Base-by-base conservation (phyloP, 30 jellyfish, hydroid and myxozoan genomes). In the Turritopsis rubra region DNA sequence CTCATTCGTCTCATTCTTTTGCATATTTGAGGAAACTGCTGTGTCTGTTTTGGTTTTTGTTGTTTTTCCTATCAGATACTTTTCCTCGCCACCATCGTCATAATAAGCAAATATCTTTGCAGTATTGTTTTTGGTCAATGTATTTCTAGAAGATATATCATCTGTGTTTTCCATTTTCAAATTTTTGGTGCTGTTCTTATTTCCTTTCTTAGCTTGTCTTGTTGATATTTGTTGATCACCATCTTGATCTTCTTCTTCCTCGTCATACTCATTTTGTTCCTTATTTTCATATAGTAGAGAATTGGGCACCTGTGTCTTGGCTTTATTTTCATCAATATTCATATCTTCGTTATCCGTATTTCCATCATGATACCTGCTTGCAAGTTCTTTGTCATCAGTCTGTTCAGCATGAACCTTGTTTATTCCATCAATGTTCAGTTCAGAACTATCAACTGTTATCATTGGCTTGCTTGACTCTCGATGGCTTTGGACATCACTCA, bases 211-310 rank as follows among this genome's bases (percentile, higher is more conserved):
- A 30, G 30, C 83, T 31, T 29, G 18, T 1, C 52, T 60, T 80
- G 18, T 80, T 28, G 41, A 22, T 20, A 84, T 66, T 80, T 60
- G 52, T 52, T 80, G 3, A 1, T 80, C 87, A 31, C 21, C 66
- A 53, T 60, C 81, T 24, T 52, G 81, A 41, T 41, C 13, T 31
- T 52, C 82, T 18, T 31, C 87, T 52, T 80, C 87, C 21, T 66
- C 87, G 52, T 30, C 41, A 28, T 71, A 29, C 19, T 82, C 88
- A 0, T 80, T 74, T 31, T 41, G 28, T 16, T 70, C 81, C 13
- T 31, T 21, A 8, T 72, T 22, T 52, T 81, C 84, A 71, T 72
- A 21, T 1, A 79, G 82, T 0, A 16, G 20, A 20, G 65, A 13
- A 20, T 74, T 74, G 54, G 18, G 72, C 65, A 52, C 41, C 27